A percentile compares a stretch with the other conserved stretches of the same genome.
Evolutionary conservation across 35 echinoderm and acorn worm species (phyloP).

Genomic region (Ophioderma brevispina): DNA sequence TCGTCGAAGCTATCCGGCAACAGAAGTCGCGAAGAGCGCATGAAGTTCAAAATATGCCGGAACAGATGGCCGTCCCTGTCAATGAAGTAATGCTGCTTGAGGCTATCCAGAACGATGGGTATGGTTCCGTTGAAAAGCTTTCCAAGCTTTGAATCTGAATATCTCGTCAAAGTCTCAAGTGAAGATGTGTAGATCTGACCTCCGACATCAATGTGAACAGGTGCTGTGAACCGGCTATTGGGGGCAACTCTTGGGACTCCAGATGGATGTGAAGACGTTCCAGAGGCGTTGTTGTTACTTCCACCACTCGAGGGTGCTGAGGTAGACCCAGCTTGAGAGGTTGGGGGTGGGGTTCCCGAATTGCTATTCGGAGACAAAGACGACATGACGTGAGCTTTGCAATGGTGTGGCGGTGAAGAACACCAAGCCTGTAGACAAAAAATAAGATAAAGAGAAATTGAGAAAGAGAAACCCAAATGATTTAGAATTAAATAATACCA

Average conservation of each 20-base stretch:
- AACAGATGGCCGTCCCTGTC: slow-evolving; percentile 96
- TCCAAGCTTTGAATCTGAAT: slow-evolving; percentile 84
- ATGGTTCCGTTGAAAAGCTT: slow-evolving; percentile 95
- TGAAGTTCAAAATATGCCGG: slow-evolving; percentile 90
- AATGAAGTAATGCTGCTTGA: slow-evolving; percentile 99
- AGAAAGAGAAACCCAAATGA: not conserved
- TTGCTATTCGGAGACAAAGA: slow-evolving; percentile 48
- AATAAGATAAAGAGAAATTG: not conserved
- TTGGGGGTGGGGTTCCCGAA: slow-evolving; percentile 74
- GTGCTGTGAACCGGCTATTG: slow-evolving; percentile 78
- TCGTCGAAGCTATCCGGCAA: slow-evolving; percentile 81
- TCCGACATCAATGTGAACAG: slow-evolving; percentile 98
- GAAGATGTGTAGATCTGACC: slow-evolving; percentile 96
- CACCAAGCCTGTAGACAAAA: slow-evolving; percentile 11
- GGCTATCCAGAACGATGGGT: slow-evolving; percentile 91
- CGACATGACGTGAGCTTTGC: slow-evolving; percentile 4
- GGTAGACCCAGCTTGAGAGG: slow-evolving; percentile 19
- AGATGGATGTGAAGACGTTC: not conserved
- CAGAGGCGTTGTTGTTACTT: not conserved
- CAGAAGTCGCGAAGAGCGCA: slow-evolving; percentile 78
- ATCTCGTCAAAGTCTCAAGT: slow-evolving; percentile 88
- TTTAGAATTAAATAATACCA: not conserved
- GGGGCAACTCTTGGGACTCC: slow-evolving; percentile 90
- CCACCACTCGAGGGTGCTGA: slow-evolving; percentile 6
- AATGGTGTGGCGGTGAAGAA: slow-evolving; percentile 25